phyloP scores from a whole-genome alignment of 2,113 vertebrate genomes.

The Pomatostomus ruficeps region DNA sequence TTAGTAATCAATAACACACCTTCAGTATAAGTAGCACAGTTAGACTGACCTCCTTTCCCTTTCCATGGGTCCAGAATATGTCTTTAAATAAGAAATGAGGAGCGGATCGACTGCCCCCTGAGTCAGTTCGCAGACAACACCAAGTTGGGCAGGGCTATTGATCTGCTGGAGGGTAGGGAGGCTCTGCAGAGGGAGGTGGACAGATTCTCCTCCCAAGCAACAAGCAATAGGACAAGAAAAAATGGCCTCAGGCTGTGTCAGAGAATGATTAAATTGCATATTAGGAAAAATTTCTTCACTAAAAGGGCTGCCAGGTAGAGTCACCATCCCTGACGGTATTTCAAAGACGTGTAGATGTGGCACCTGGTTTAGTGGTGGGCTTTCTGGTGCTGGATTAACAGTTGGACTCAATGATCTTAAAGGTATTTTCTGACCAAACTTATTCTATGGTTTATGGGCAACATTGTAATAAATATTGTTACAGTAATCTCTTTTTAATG shows the following conservation, averaged over 20 bases:
- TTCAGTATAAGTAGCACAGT: background rate
- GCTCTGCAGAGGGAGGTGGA: background rate
- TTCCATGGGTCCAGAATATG: background rate
- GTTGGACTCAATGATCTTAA: background rate
- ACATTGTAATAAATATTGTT: background rate
- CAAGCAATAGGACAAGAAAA: background rate
- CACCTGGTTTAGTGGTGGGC: background rate
- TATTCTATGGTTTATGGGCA: background rate
- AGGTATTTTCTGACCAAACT: background rate
- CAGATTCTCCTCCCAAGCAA: background rate
- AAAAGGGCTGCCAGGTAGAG: fast-evolving
- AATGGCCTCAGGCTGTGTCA: background rate
- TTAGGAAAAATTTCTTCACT: background rate
- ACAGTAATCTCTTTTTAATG: background rate
- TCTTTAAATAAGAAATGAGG: background rate
- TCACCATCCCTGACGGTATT: background rate
- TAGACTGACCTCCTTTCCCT: background rate
- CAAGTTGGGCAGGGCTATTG: background rate
- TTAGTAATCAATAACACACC: slow-evolving; percentile 13
- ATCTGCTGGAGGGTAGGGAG: background rate
- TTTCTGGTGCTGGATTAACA: background rate
- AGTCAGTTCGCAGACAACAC: fast-evolving
- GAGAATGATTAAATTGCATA: background rate
- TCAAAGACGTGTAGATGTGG: background rate
- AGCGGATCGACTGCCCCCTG: fast-evolving